Evolutionary conservation across 2,888 invertebrate species (phyloP), one percentile per base, ranked within the genome.

Genomic region (Synergus itoensis): DNA sequence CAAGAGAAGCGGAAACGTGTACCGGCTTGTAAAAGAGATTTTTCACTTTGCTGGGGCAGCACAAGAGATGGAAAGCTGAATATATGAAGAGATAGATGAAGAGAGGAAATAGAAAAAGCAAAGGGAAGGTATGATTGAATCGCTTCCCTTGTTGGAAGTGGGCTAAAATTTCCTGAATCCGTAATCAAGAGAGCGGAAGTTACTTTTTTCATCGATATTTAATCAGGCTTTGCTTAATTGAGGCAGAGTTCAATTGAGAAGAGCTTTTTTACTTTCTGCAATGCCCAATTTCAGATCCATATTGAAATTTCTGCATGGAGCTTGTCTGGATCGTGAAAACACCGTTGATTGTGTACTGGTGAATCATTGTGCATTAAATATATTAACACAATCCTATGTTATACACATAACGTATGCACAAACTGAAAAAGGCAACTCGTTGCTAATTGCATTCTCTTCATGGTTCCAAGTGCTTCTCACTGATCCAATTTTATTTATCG

Each of bases 1-100:
- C 83, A 81, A 83, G 84, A 85, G 86, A 84, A 86, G 85, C 84
- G 86, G 86, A 88, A 88, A 86, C 88, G 86, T 84, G 87, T 85
- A 79, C 79, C 84, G 81, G 87, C 89, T 89, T 88, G 88, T 88
- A 89, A 89, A 89, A 87, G 88, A 89, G 89, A 89, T 89, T 89
- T 88, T 88, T 87, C 88, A 81, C 81, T 79, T 83, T 80, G 69
- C 36, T 41, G 53, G 28, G 62, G 48, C 43, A 78, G 69, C 45
- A 41, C 41, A 69, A 18, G 64, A 63, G 76, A 76, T 48, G 57
- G 21, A 63, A 76, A 53, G 78, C 78, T 75, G 18, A 75, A 45
- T 63, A 57, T 28, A 67, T 5, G 53, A 62, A 28, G 69, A 77
- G 60, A 77, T 41, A 41, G 65, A 65, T 16, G 48, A 28, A 65